Evolutionary conservation across 2,888 invertebrate species (phyloP).

Genomic region (Euzophera pinguis): DNA sequence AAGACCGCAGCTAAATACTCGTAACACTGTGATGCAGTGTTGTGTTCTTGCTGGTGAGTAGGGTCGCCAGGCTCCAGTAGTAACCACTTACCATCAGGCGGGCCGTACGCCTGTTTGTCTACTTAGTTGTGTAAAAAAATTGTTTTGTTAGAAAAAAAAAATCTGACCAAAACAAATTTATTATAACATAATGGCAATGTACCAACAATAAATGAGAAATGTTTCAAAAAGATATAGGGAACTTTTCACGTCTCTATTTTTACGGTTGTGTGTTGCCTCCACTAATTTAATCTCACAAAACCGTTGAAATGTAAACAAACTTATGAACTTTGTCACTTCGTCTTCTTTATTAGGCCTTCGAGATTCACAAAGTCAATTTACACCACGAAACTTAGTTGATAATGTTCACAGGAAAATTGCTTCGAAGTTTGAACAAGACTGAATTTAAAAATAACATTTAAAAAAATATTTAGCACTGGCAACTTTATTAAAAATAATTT

Average conservation of each 20-base stretch:
- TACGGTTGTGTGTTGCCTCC: background rate
- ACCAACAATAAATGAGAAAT: no score
- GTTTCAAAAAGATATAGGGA: no score
- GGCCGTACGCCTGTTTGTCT: no score
- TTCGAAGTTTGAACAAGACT: background rate
- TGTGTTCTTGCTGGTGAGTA: no score
- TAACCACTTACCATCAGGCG: no score
- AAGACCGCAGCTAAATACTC: no score
- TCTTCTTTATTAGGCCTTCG: constrained; percentile 9
- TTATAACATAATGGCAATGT: no score
- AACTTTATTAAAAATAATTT: background rate
- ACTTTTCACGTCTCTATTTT: background rate
- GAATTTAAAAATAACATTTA: background rate
- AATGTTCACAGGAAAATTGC: constrained; percentile 4
- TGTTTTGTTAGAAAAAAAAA: no score
- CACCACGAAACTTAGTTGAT: constrained; percentile 1
- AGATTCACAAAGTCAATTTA: constrained; percentile 2
- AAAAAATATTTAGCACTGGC: background rate
- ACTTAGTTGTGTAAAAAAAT: no score
- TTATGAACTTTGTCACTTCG: background rate
- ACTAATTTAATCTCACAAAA: constrained; percentile 7
- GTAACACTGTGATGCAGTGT: no score
- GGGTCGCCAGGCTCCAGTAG: no score
- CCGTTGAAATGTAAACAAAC: constrained; percentile 10
- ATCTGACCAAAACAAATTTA: no score